Percentiles rank a stretch among this genome's conserved stretches.
These are phyloP conservation scores for Nettapus auritus DNA, from an alignment of 2,113 vertebrate genomes.

Conservation along the genomic window DNA sequence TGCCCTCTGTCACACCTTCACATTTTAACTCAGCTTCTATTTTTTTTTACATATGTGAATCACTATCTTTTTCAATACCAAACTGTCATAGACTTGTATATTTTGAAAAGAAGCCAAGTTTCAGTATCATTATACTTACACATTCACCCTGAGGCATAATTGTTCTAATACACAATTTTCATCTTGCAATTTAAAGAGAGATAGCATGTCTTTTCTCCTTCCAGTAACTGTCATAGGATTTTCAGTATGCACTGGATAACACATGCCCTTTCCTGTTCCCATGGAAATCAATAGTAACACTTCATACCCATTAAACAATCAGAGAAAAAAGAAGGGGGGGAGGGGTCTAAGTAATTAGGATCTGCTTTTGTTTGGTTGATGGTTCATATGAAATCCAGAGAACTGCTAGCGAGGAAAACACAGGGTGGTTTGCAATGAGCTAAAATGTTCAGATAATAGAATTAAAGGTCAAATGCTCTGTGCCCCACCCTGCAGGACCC, in stretches of 20 bases:
- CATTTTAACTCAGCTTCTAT: slow-evolving; percentile 47
- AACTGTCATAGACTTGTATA: slow-evolving; percentile 45
- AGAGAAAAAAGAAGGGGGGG: background rate
- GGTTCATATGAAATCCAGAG: background rate
- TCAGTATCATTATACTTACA: slow-evolving; percentile 59
- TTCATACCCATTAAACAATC: slow-evolving; percentile 5
- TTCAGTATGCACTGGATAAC: slow-evolving; percentile 19
- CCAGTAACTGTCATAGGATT: slow-evolving; percentile 32
- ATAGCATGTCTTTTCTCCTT: slow-evolving; percentile 42
- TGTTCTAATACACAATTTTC: slow-evolving; percentile 62
- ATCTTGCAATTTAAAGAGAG: slow-evolving; percentile 52
- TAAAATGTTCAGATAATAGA: background rate
- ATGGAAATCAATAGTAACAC: slow-evolving; percentile 47
- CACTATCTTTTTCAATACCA: slow-evolving; percentile 27
- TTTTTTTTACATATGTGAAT: slow-evolving; percentile 10
- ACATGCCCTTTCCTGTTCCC: slow-evolving; percentile 26
- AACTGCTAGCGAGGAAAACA: background rate
- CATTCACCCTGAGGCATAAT: slow-evolving; percentile 63
- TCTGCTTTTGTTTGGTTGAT: background rate
- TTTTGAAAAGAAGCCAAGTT: slow-evolving; percentile 61
- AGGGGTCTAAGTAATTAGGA: background rate
- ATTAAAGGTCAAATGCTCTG: background rate
- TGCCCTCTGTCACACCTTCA: slow-evolving; percentile 44
- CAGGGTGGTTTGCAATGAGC: background rate
- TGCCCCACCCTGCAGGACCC: rapidly evolving